Percentiles rank a stretch among this genome's conserved stretches.
These are phyloP conservation scores for Crotalus helleri DNA, from an alignment of 2,113 vertebrate genomes.

Conservation along the genomic window DNA sequence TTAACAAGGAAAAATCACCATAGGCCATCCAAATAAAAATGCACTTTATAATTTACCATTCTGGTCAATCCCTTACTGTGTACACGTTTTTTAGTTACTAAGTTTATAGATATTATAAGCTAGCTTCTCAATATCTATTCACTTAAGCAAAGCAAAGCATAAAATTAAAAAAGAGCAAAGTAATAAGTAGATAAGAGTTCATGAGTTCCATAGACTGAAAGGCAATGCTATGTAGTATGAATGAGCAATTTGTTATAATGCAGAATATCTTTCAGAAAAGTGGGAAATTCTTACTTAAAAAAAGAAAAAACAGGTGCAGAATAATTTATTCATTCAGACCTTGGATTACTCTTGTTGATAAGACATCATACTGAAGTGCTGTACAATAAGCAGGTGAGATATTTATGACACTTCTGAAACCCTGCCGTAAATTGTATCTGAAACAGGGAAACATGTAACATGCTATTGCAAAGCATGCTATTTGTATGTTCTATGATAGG, in stretches of 20 bases:
- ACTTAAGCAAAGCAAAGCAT: not conserved
- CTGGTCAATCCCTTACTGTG: not conserved
- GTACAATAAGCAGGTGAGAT: constrained; percentile 53
- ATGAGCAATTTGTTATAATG: constrained; percentile 51
- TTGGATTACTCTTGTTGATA: constrained; percentile 62
- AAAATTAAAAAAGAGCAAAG: not conserved
- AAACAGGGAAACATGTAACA: constrained; percentile 26
- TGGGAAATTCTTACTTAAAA: constrained; percentile 59
- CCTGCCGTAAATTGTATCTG: constrained; percentile 15
- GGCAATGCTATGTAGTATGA: constrained; percentile 33
- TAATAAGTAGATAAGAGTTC: constrained; percentile 36
- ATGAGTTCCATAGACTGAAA: constrained; percentile 47
- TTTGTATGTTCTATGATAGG: not conserved
- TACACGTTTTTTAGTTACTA: not conserved
- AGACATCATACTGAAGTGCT: constrained; percentile 48
- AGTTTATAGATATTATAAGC: not conserved
- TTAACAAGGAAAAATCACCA: not conserved
- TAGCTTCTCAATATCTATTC: not conserved
- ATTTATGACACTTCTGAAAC: constrained; percentile 55
- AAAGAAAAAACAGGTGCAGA: constrained; percentile 57
- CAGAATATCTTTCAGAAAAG: constrained; percentile 38
- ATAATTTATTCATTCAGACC: constrained; percentile 54
- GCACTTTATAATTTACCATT: not conserved
- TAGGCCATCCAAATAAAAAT: not conserved
- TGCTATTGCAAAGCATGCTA: not conserved